Percentiles rank a stretch among this genome's conserved stretches.
Evolutionary conservation across 2,888 invertebrate genomes (phyloP).

Genomic region (Eremobia ochroleuca): DNA sequence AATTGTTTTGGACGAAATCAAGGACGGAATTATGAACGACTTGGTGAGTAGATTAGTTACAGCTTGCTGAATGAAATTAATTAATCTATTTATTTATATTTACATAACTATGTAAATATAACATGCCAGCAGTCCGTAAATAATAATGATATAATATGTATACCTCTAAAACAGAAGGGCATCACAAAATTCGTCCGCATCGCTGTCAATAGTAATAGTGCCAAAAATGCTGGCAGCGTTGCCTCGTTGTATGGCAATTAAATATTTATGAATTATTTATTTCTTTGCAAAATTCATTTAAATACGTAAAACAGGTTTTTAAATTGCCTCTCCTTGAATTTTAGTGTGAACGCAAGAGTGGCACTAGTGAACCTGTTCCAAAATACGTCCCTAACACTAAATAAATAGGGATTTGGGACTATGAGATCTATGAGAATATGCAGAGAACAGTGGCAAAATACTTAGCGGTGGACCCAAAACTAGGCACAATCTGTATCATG

Average conservation of each 20-base stretch:
- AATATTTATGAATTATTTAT: neutral
- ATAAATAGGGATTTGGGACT: neutral
- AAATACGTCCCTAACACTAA: neutral
- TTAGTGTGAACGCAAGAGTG: neutral
- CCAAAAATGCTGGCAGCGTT: too few species aligned
- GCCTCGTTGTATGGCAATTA: too few species aligned
- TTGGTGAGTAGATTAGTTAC: slow-evolving; percentile 4
- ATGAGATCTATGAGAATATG: neutral
- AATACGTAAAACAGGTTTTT: neutral
- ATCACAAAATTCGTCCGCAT: too few species aligned
- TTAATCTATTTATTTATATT: too few species aligned
- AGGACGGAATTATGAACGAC: slow-evolving; percentile 11
- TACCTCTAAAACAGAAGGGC: too few species aligned
- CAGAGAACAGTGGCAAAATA: neutral
- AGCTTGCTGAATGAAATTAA: neutral
- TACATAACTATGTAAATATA: too few species aligned
- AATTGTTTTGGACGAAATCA: slow-evolving; percentile 27
- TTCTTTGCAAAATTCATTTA: neutral
- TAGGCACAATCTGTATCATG: neutral
- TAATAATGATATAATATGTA: too few species aligned
- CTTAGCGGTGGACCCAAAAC: neutral
- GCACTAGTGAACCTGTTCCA: neutral
- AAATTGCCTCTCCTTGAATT: slow-evolving; percentile 1
- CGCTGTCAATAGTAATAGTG: too few species aligned
- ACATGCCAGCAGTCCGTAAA: too few species aligned